phyloP scores from a whole-genome alignment of 2,888 invertebrate species.

The Blastobasis lacticolella region DNA sequence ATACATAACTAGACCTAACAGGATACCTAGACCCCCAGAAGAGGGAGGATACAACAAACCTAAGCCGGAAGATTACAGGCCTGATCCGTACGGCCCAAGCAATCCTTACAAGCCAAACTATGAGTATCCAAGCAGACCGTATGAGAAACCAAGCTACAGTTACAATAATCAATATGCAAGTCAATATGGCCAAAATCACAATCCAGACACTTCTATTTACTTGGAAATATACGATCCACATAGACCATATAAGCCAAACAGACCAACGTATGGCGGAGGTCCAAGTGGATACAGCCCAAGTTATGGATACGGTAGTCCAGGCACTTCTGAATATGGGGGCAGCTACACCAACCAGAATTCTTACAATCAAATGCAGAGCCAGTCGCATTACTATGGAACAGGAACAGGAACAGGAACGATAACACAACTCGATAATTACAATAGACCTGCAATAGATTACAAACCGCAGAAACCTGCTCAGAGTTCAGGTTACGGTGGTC shows the following conservation, averaged over 20 bases:
- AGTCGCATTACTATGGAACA: conserved; percentile 21
- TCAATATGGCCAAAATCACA: conserved; percentile 36
- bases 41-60: conserved; percentile 24
- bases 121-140: conserved; percentile 24
- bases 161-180: conserved; percentile 49
- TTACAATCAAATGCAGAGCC: conserved; percentile 29
- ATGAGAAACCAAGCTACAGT: conserved; percentile 33
- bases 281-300: conserved; percentile 19
- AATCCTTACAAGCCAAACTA: conserved; percentile 31
- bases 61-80: conserved; percentile 20
- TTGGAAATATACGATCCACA: conserved; percentile 59
- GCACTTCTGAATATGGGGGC: conserved; percentile 9
- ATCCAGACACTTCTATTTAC: conserved; percentile 49
- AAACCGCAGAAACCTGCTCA: conserved; percentile 4
- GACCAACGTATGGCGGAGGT: conserved; percentile 19
- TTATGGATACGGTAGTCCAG: conserved; percentile 23
- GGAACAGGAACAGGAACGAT: conserved; percentile 13
- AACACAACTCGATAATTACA: conserved; percentile 22
- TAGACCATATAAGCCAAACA: conserved; percentile 36
- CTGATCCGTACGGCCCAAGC: conserved; percentile 23
- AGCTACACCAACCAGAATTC: conserved; percentile 35
- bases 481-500: not conserved
- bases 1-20: conserved; percentile 50
- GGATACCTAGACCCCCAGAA: conserved; percentile 38
- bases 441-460: conserved; percentile 1